phyloP scores from a whole-genome alignment of 2,113 vertebrate genomes.

The Geococcyx californianus region DNA sequence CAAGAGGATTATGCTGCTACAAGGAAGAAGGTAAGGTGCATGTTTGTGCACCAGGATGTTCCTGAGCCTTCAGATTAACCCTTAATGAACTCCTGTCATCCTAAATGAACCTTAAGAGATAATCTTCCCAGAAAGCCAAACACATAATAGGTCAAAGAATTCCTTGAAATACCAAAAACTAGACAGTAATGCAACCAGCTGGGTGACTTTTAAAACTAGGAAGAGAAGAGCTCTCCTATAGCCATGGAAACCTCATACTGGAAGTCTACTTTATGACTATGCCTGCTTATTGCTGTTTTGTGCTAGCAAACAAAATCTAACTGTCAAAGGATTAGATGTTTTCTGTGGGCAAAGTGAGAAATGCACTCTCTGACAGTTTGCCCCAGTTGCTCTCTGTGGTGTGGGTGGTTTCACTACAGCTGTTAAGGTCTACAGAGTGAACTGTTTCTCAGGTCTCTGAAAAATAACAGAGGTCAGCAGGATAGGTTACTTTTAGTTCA shows the following conservation, averaged over 20 bases:
- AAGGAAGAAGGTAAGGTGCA: neutral
- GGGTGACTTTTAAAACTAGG: neutral
- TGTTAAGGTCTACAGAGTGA: neutral
- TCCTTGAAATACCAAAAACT: neutral
- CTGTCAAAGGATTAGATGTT: neutral
- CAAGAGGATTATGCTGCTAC: neutral
- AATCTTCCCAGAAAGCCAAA: neutral
- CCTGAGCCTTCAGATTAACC: neutral
- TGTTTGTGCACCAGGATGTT: neutral
- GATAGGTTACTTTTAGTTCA: neutral
- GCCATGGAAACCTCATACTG: fast-evolving
- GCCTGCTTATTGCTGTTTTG: neutral
- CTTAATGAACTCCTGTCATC: neutral
- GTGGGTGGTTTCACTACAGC: neutral
- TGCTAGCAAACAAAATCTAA: neutral
- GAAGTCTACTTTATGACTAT: fast-evolving
- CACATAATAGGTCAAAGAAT: neutral
- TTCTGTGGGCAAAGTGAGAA: neutral
- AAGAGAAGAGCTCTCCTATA: neutral
- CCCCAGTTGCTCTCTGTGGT: neutral
- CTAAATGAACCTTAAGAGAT: neutral
- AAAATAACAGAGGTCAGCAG: neutral
- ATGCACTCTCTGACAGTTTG: neutral
- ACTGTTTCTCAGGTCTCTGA: neutral
- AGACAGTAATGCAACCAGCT: neutral